Evolutionary conservation across 2,797 vertebrate species (phyloP), one percentile per base, ranked within the genome.

Genomic region (Adelosebastes latens): DNA sequence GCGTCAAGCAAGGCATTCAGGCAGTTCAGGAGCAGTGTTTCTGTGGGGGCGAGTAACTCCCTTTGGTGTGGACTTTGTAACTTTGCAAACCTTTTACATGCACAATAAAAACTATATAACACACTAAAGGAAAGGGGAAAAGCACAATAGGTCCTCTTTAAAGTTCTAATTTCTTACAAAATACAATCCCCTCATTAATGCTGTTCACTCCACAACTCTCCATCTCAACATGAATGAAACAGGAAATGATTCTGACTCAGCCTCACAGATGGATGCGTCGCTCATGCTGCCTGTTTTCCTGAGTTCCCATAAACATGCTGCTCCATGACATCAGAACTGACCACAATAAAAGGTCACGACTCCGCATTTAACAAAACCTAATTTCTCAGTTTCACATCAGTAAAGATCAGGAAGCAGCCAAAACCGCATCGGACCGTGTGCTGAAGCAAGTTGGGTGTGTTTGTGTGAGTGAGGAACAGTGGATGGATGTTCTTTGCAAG

Each of bases 401-500:
- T 58, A 56, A 76, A 67, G 32, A 62, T 77, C 71, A 74, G 39
- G 58, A 29, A 78, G 79, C 55, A 81, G 72, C 36, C 8, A 9
- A 81, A 79, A 85, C 69, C 4, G 9, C 49, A 61, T 64, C 59
- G 69, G 65, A 83, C 74, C 25, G n/a, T 39, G 79, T 74, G 70
- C 71, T 63, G 46, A 72, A 80, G 52, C 24, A 42, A 56, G 59
- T 66, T 59, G 14, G 63, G 63, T 61, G 76, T 64, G 31, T 72
- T 67, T 68, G 46, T 79, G 36, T 10, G 73, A 83, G 76, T 24
- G 56, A 83, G 65, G 74, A 92, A 76, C 89, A 87, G 88, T 72
- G 84, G 77, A 68, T 70, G 72, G 85, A 90, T 80, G 81, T 83
- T 90, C 53, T 32, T 83, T 86, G 72, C 64, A 77, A 84, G 82